phyloP scores from a whole-genome alignment of 2,888 invertebrate species.

The Limnephilus rhombicus region DNA sequence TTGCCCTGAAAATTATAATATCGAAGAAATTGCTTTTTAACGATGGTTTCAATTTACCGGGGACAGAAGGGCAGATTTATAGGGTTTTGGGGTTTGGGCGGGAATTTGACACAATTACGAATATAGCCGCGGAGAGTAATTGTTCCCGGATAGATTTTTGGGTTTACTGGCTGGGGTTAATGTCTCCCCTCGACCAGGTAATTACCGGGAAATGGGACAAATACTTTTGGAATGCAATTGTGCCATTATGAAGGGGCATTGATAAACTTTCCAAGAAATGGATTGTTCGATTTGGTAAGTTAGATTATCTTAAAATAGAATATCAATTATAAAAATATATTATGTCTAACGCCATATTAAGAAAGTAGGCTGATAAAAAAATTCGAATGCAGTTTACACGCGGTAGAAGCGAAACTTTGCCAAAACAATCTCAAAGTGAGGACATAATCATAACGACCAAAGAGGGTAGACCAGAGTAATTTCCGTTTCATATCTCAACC shows the following conservation, averaged over 20 bases:
- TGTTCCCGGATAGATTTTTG: constrained; percentile 28
- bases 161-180: constrained; percentile 19
- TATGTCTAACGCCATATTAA: no score
- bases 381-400: no score
- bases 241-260: background rate
- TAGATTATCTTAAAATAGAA: background rate
- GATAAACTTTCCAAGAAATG: background rate
- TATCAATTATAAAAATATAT: no score
- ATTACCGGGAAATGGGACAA: constrained; percentile 13
- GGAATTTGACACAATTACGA: constrained; percentile 42
- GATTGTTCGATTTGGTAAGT: background rate
- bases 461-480: no score
- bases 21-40: constrained; percentile 45
- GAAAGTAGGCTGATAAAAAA: no score
- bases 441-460: no score
- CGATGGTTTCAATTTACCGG: constrained; percentile 34
- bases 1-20: constrained; percentile 36
- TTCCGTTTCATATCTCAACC: no score
- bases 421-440: no score
- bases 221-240: background rate
- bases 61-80: constrained; percentile 38
- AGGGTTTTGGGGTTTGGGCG: constrained; percentile 28
- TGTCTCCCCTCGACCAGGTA: constrained; percentile 11
- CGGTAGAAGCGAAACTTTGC: no score
- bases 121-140: constrained; percentile 13